Evolutionary conservation across 2,888 invertebrate genomes (phyloP), one percentile per base, ranked within the genome.

Genomic region (Troglohyphantes excavatus): DNA sequence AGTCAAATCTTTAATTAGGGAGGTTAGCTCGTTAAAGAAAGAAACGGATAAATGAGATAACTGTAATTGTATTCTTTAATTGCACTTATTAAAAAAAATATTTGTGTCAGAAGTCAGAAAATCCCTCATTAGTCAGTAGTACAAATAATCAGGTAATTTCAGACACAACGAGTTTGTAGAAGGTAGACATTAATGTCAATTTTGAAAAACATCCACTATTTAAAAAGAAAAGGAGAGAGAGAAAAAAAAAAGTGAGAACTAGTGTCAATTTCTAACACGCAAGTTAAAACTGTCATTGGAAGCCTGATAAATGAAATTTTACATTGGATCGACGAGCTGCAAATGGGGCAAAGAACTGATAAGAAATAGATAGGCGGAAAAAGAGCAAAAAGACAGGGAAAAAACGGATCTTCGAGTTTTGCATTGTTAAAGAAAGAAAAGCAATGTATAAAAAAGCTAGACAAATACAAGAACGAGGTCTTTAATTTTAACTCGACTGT

Each of bases 271-370:
- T 53, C 59, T 67, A 65, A 43, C 23, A 46, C 67, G 43, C n/a
- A 84, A 53, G 67, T 84, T 75, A 46, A 75, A 84, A 84, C 63
- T 68, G 75, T 39, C 65, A 75, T 63, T 75, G 53, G 75, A 73
- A 61, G 43, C 33, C 68, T 84, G 75, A 84, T 75, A 73, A 84
- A 73, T 84, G 84, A 75, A 63, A 67, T 65, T 75, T 27, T 65
- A 65, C 29, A 65, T 65, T 75, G 75, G 65, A 65, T 73, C 65
- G 65, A 21, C 33, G 73, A 75, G 67, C 65, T 73, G 73, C 84
- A 75, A 84, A 84, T 84, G 84, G 53, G 39, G 46, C 75, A 75
- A 33, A 33, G 27, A 75, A 63, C 46, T 43, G 84, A 84, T 67
- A 84, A 83, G 27, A 61, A 84, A 53, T 63, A 65, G 63, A 70